Conservation (phyloP, 2,113 vertebrate species). For the Eubucco bourcierii region DNA sequence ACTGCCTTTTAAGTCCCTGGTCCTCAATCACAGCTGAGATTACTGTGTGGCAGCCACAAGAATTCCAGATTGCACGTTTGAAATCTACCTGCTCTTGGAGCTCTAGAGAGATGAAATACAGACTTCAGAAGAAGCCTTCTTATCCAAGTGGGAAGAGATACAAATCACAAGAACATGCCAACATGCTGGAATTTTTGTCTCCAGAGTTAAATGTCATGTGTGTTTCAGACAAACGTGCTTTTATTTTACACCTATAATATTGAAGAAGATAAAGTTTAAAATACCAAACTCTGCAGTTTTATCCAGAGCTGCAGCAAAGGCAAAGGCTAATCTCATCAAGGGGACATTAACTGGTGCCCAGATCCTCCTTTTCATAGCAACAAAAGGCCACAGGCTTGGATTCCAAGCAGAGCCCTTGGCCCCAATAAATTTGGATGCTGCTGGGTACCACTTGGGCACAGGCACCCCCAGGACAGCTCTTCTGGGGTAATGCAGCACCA, state of each 20-base stretch:
- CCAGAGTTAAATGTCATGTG: slow-evolving; percentile 46
- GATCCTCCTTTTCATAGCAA: slow-evolving; percentile 58
- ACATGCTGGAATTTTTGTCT: slow-evolving; percentile 16
- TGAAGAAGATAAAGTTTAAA: slow-evolving; percentile 57
- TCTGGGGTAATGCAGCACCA: not conserved
- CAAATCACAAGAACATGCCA: slow-evolving; percentile 32
- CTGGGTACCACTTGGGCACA: not conserved
- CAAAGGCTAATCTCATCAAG: slow-evolving; percentile 68
- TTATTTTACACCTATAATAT: slow-evolving; percentile 37
- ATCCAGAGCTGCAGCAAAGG: slow-evolving; percentile 48
- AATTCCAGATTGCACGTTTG: not conserved
- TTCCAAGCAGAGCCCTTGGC: not conserved
- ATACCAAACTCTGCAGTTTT: slow-evolving; percentile 57
- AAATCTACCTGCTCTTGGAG: not conserved
- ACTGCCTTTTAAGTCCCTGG: not conserved
- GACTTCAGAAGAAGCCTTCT: not conserved
- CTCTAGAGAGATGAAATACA: not conserved
- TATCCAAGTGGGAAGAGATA: not conserved
- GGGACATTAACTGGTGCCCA: slow-evolving; percentile 58
- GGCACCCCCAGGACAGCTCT: not conserved
- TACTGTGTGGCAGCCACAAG: not conserved
- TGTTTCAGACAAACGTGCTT: slow-evolving; percentile 50
- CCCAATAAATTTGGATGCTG: accelerated
- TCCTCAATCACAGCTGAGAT: not conserved
- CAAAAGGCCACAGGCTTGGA: slow-evolving; percentile 9